phyloP scores from a whole-genome alignment of 2,888 invertebrate species.

The Cremastinae sp. region DNA sequence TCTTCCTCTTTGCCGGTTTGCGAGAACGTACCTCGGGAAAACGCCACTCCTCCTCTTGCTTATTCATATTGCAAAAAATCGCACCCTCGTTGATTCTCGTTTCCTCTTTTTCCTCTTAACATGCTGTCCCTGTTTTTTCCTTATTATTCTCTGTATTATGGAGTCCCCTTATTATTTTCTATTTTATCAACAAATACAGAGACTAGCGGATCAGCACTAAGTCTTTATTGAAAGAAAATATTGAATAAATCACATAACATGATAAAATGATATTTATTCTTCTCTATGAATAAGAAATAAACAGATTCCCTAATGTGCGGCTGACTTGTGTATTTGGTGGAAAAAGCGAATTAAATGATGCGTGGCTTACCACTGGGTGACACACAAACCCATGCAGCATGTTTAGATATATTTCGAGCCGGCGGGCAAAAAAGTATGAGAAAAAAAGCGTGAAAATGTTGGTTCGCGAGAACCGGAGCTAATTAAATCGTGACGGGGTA shows the following conservation, averaged over 20 bases:
- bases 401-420: too few relatives aligned
- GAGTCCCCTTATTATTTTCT: too few relatives aligned
- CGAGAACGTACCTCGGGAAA: slow-evolving; percentile 35
- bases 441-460: slow-evolving; percentile 11
- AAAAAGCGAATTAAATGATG: slow-evolving; percentile 40
- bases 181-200: too few relatives aligned
- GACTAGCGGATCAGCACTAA: too few relatives aligned
- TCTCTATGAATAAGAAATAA: slow-evolving; percentile 3
- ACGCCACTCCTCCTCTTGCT: slow-evolving; percentile 43
- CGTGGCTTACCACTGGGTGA: slow-evolving; percentile 17
- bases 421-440: background rate
- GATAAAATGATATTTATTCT: too few relatives aligned
- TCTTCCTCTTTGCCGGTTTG: background rate
- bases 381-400: slow-evolving; percentile 25
- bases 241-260: too few relatives aligned
- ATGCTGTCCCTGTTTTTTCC: slow-evolving; percentile 4
- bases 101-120: slow-evolving; percentile 7
- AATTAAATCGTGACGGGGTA: slow-evolving; percentile 69
- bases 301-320: slow-evolving; percentile 8
- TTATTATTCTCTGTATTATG: too few relatives aligned
- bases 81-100: slow-evolving; percentile 30
- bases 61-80: slow-evolving; percentile 6
- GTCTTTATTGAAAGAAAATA: too few relatives aligned
- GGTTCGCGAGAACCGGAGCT: slow-evolving; percentile 57
- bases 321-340: background rate